Conservation (phyloP, 2,888 invertebrate species). For the Polymixis lichenea region DNA sequence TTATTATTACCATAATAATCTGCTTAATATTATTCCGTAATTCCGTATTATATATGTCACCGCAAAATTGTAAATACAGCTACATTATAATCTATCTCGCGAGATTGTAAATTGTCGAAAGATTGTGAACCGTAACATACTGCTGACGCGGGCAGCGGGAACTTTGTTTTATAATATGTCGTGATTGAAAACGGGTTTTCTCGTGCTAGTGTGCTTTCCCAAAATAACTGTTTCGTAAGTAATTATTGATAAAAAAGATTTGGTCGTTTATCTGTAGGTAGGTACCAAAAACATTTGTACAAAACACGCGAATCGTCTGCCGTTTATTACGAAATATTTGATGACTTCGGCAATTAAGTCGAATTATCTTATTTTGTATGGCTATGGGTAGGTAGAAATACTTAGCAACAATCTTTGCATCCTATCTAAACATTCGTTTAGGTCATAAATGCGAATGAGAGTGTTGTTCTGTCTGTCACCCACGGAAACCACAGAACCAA, state of each 20-base stretch:
- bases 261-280: background rate
- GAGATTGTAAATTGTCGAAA: too few relatives aligned
- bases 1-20: background rate
- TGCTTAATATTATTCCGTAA: background rate
- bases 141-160: too few relatives aligned
- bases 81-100: too few relatives aligned
- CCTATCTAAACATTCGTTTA: background rate
- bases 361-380: conserved; percentile 10
- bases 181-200: conserved; percentile 1
- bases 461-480: too few relatives aligned
- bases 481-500: background rate
- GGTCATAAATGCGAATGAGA: background rate
- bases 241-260: background rate
- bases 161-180: too few relatives aligned
- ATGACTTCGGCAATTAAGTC: conserved; percentile 16
- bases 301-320: background rate
- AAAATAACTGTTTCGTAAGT: background rate
- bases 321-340: conserved; percentile 13
- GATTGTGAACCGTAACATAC: too few relatives aligned
- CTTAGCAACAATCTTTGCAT: background rate
- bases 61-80: too few relatives aligned
- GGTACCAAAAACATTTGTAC: background rate
- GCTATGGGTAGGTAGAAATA: background rate
- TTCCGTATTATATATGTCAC: too few relatives aligned
- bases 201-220: background rate